Evolutionary conservation across 1,140 invertebrate genomes (phyloP), one percentile per base, ranked within the genome.

Genomic region (Limonius californicus): DNA sequence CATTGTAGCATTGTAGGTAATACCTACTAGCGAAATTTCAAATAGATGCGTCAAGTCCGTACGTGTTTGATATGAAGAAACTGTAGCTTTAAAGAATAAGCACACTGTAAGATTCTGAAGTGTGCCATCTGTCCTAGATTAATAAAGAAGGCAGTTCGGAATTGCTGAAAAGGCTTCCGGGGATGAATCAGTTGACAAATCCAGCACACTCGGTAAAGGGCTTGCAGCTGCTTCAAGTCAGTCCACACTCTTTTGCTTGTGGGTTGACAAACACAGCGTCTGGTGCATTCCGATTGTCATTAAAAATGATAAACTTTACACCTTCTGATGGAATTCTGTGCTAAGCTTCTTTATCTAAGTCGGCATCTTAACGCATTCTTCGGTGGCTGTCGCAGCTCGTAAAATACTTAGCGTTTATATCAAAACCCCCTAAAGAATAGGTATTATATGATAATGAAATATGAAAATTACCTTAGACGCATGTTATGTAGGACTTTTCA

Each of bases 301-400:
- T 35, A 30, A 32, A 62, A 57, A 62, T 62, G 61, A 57, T 62
- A 62, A 57, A 62, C 56, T 62, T 62, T 62, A 62, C 61, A 62
- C 61, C 61, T 62, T 62, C 18, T 62, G 43, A 62, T 62, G 30
- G 61, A 57, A 62, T 55, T 58, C 56, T 58, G 19, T 20, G 54
- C 43, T 62, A 57, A 62, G 61, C 61, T 39, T 57, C 61, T 62
- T 50, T 62, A 62, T 62, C 61, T 50, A 50, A 19, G 55, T 45
- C 55, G 55, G 45, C 61, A 57, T 57, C 54, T 57, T 32, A 62
- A 57, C 30, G 50, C 59, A 60, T 60, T 60, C 59, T 60, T 60
- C 59, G 47, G 59, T 60, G 59, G 59, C 59, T 60, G 54, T 42
- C 30, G 53, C 58, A 54, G 39, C 45, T 50, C 45, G 15, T 50